These are phyloP conservation scores for Drosophila mimetica DNA, from an alignment of 2,888 invertebrate genomes.

Conservation along the genomic window DNA sequence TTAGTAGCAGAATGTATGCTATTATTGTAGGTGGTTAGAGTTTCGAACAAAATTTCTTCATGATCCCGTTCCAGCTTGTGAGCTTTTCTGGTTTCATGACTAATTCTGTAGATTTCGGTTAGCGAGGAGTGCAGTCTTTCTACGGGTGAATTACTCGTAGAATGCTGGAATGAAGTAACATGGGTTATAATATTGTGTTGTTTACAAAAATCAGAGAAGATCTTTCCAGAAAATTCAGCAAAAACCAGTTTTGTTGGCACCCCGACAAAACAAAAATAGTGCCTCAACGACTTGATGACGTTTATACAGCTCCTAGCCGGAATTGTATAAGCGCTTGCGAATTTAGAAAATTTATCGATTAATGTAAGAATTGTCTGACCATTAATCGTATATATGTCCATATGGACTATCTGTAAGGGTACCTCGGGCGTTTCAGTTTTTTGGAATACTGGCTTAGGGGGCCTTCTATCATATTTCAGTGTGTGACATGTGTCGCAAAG, in stretches of 20 bases:
- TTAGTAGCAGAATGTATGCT: constrained; percentile 2
- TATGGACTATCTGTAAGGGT: constrained; percentile 44
- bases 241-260: no score
- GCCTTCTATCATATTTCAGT: constrained; percentile 39
- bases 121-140: neutral
- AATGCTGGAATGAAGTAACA: neutral
- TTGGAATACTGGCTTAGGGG: constrained; percentile 1
- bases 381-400: constrained; percentile 44
- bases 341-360: constrained; percentile 53
- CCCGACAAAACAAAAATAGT: no score
- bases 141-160: neutral
- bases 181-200: neutral
- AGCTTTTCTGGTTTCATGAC: constrained; percentile 1
- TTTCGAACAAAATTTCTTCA: constrained; percentile 2
- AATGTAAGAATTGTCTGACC: constrained; percentile 35
- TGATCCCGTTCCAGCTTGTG: neutral
- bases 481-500: constrained; percentile 26
- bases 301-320: no score
- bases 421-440: constrained; percentile 33
- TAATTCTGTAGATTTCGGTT: neutral
- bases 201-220: constrained; percentile 39
- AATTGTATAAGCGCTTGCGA: constrained; percentile 1
- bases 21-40: neutral
- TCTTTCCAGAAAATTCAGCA: constrained; percentile 29
- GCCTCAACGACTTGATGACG: no score